Evolutionary conservation across 2,797 vertebrate species (phyloP), one percentile per base, ranked within the genome.

Genomic region (Meriones psammophilus): DNA sequence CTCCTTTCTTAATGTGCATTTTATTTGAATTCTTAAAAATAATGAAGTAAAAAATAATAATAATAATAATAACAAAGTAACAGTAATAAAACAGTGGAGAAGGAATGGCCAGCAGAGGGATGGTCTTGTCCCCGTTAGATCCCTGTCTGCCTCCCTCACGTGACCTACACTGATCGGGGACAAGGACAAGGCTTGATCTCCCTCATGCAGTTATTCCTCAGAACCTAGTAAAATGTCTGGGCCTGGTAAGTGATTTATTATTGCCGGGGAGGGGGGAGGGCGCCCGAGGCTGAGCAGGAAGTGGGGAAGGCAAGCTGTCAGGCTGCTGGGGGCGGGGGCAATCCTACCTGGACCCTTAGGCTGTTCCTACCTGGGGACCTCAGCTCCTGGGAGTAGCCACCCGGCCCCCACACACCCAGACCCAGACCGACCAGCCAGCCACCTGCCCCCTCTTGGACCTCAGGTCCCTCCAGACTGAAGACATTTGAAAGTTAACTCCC

Each of bases 401-500:
- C 54, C 5, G 1, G 3, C 36, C 60, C 78, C 78, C 39, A 39
- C 66, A 88, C 20, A 68, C 58, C 78, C 26, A 85, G 14, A 89
- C 15, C 69, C 30, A 8, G 8, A 86, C 54, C 7, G 8, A 5
- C 15, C 8, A 68, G 10, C 5, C 22, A 33, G 10, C 5, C 22
- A 33, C 22, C 20, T 54, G 56, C 74, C 71, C 79, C 80, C 56
- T 60, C 93, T 66, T 86, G 33, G 54, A 73, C 54, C 66, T 46
- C 20, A 54, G 76, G 28, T 76, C 76, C 92, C 97, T 95, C 85
- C 76, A 94, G 76, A 93, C 17, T 56, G 68, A 94, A 22, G 22
- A 88, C 92, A 95, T 96, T 94, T 97, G 96, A 97, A 97, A 97
- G 97, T 97, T 96, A 96, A 97, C 96, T 96, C 97, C 96, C 92